Percentiles rank a stretch among this genome's conserved stretches.
Conservation (phyloP, 2,113 vertebrate species). For the Stercorarius parasiticus region DNA sequence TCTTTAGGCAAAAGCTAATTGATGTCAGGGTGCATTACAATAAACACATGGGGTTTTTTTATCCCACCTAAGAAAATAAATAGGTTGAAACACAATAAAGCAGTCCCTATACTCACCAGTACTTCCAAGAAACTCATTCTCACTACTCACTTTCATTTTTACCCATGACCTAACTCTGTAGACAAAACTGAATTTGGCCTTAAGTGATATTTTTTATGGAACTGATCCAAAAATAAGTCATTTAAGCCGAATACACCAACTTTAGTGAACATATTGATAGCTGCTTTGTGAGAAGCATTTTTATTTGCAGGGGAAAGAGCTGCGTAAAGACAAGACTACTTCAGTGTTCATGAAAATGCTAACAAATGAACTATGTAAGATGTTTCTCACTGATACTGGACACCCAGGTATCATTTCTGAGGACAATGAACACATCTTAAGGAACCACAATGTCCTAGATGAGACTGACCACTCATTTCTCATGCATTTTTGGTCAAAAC, state of each 20-base stretch:
- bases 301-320: background rate
- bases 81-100: background rate
- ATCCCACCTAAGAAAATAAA: background rate
- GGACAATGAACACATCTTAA: background rate
- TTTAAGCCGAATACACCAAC: background rate
- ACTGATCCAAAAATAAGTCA: background rate
- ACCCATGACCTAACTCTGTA: background rate
- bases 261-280: background rate
- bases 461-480: constrained; percentile 1
- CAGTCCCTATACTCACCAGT: background rate
- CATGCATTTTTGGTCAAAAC: constrained; percentile 17
- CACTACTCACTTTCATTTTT: background rate
- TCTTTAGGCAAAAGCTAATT: background rate
- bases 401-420: background rate
- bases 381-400: background rate
- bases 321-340: background rate
- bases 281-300: background rate
- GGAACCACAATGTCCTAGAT: constrained; percentile 21
- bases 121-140: background rate
- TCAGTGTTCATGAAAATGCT: background rate
- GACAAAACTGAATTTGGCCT: background rate
- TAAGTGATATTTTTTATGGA: background rate
- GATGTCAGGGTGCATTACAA: background rate
- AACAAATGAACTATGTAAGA: background rate
- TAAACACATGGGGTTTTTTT: background rate